A percentile compares a stretch with the other conserved stretches of the same genome.
Conservation (phyloP, 2,888 invertebrate genomes). For the Diplolepis rosae region DNA sequence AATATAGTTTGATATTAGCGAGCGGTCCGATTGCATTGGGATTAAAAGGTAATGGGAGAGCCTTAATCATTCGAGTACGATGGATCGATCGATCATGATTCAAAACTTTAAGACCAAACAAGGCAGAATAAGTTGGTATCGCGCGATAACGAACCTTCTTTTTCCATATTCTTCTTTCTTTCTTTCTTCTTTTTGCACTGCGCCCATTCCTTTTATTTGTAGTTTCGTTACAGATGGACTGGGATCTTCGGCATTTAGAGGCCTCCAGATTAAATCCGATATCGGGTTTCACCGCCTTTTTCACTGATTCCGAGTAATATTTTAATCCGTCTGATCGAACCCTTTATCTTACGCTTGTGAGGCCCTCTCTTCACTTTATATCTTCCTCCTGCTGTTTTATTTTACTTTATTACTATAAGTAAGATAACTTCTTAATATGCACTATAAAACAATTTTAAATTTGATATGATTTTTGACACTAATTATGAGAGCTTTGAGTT, state of each 20-base stretch:
- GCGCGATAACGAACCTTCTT: slow-evolving; percentile 41
- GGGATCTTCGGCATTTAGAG: slow-evolving; percentile 57
- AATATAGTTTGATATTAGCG: background rate
- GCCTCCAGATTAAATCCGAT: slow-evolving; percentile 62
- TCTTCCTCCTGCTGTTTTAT: background rate
- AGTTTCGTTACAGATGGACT: slow-evolving; percentile 51
- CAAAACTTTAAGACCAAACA: slow-evolving; percentile 55
- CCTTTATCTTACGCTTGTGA: slow-evolving; percentile 57
- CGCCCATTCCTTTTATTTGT: slow-evolving; percentile 49
- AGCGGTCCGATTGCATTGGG: background rate
- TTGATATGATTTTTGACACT: too few species aligned
- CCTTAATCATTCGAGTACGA: slow-evolving; percentile 51
- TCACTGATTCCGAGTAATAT: slow-evolving; percentile 66
- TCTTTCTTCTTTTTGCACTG: slow-evolving; percentile 42
- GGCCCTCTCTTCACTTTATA: slow-evolving; percentile 34
- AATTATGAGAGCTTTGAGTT: too few species aligned
- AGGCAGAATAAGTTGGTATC: slow-evolving; percentile 59
- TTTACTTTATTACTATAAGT: background rate
- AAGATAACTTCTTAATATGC: too few species aligned
- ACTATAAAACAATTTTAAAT: too few species aligned
- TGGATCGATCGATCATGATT: slow-evolving; percentile 54
- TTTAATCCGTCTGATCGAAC: slow-evolving; percentile 68
- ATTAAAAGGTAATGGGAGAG: slow-evolving; percentile 51
- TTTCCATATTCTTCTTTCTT: slow-evolving; percentile 42
- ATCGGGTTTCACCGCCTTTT: slow-evolving; percentile 68